Evolutionary conservation across 2,888 invertebrate genomes (phyloP).

Genomic region (Leptopilina myrica): DNA sequence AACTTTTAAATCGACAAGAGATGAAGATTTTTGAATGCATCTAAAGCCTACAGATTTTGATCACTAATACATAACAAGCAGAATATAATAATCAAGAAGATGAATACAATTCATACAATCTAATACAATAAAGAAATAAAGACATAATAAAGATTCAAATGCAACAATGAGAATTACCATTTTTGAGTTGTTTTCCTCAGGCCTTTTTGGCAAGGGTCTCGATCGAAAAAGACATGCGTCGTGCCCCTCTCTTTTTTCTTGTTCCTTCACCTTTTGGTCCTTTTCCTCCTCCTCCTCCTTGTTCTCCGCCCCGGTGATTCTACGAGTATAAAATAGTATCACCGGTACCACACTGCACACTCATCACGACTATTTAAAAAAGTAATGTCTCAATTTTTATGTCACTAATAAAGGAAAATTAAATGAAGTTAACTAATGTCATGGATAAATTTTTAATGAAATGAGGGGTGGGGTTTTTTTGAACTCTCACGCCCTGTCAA

Average conservation of each 20-base stretch:
- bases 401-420: too few species aligned
- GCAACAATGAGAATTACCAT: constrained; percentile 2
- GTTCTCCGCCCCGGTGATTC: constrained; percentile 41
- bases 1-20: too few species aligned
- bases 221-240: constrained; percentile 41
- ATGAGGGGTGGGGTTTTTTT: neutral
- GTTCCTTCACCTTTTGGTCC: constrained; percentile 38
- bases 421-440: too few species aligned
- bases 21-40: too few species aligned
- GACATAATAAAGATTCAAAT: too few species aligned
- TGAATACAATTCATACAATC: too few species aligned
- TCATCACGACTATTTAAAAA: constrained; percentile 11
- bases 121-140: too few species aligned
- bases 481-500: constrained; percentile 5
- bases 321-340: constrained; percentile 41
- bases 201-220: constrained; percentile 41
- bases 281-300: constrained; percentile 40
- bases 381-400: neutral
- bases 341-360: constrained; percentile 36
- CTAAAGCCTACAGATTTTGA: too few species aligned
- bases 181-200: constrained; percentile 38
- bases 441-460: neutral
- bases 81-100: too few species aligned
- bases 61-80: too few species aligned
- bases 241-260: constrained; percentile 33